Conservation (phyloP, 2,113 vertebrate genomes). For the Peromyscus californicus region DNA sequence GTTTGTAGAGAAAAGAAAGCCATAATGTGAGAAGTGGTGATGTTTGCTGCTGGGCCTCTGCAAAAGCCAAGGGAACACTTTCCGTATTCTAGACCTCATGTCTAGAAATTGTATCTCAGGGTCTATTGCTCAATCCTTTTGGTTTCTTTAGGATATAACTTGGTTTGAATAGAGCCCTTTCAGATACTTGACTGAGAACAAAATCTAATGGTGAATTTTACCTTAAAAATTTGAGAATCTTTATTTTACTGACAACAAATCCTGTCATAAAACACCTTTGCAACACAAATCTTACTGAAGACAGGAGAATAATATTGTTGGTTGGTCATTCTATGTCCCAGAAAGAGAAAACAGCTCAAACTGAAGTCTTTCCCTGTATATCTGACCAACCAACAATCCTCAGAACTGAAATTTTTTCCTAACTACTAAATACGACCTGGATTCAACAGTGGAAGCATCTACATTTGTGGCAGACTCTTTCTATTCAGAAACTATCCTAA, state of each 20-base stretch:
- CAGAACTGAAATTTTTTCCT: neutral
- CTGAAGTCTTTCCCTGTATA: neutral
- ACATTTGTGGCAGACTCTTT: neutral
- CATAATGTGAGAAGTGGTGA: neutral
- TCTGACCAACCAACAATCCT: neutral
- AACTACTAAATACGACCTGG: neutral
- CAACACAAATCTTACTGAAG: neutral
- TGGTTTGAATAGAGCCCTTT: neutral
- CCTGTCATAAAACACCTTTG: neutral
- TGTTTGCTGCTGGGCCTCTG: neutral
- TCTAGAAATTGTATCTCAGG: neutral
- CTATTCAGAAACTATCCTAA: conserved; percentile 2
- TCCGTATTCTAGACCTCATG: neutral
- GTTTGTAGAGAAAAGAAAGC: neutral
- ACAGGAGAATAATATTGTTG: neutral
- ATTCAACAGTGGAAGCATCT: conserved; percentile 1
- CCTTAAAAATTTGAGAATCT: neutral
- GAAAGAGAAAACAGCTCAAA: neutral
- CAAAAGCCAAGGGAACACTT: neutral
- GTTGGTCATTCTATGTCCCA: neutral
- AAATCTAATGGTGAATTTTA: neutral
- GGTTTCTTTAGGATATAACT: conserved; percentile 16
- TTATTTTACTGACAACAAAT: conserved; percentile 47
- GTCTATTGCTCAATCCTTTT: neutral
- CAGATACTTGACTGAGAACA: neutral